Conservation (phyloP, 2,888 invertebrate genomes). For the Thymelicus sylvestris region DNA sequence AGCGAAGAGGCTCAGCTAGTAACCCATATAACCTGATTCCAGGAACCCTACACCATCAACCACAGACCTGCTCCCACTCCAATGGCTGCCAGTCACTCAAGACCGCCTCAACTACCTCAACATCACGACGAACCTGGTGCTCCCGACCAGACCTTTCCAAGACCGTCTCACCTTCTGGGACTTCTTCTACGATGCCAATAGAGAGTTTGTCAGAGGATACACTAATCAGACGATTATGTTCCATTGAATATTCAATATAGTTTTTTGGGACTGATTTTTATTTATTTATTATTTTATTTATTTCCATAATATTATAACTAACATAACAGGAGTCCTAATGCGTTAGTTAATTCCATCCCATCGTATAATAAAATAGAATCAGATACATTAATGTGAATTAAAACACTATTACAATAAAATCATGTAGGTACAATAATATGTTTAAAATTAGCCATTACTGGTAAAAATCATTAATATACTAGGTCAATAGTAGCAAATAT, state of each 20-base stretch:
- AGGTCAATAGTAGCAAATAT: no score
- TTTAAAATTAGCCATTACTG: no score
- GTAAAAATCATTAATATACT: no score
- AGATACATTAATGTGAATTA: no score
- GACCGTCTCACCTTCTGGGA: constrained; percentile 39
- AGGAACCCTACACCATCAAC: constrained; percentile 25
- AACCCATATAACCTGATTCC: background rate
- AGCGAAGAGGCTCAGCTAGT: no score
- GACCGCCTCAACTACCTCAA: constrained; percentile 22
- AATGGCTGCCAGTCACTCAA: constrained; percentile 15
- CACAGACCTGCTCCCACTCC: constrained; percentile 10
- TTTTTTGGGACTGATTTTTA: background rate
- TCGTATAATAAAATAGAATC: no score
- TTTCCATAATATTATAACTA: no score
- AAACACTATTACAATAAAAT: no score
- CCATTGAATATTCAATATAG: background rate
- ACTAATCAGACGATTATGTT: constrained; percentile 37
- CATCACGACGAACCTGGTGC: constrained; percentile 17
- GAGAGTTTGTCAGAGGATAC: constrained; percentile 45
- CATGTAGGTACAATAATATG: no score
- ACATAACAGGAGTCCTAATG: no score
- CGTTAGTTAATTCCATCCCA: no score
- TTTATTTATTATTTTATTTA: no score
- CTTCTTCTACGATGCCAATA: constrained; percentile 51
- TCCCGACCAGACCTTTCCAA: constrained; percentile 35